Base-by-base conservation (phyloP, 2,888 invertebrate species). In the Plusia festucae region DNA sequence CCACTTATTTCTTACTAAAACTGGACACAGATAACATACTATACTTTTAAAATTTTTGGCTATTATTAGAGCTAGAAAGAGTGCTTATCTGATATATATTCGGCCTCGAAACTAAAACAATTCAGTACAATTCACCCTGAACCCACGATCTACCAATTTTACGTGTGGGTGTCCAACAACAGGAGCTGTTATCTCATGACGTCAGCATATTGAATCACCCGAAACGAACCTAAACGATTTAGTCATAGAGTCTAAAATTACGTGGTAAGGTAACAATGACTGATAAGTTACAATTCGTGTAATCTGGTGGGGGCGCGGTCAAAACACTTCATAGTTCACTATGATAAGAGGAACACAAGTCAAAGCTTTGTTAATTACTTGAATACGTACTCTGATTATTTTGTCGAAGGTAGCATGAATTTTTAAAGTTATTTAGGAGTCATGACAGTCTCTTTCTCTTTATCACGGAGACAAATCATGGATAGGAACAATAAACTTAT, bases 301-400 rank as follows among this genome's bases (percentile, higher is more conserved):
- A 56, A 78, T 79, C 79, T 46, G 55, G 0, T 59, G 76, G 79
- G 53, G 79, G 79, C 79, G 76, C 79, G 76, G 76, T 79, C 79
- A 75, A 73, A 74, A 56, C 76, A 74, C 65, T 68, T 51, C 58
- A 78, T 62, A 60, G 59, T 68, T 77, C 52, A 78, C 15, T 1
- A 18, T 9, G 75, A 73, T 78, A 73, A 74, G 30, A 15, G n/a
- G 52, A 30, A 24, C 56, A 62, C 53, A 52, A 9, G 24, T 20
- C 54, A 53, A 60, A 62, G 30, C 58, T 59, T 20, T 53, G 59
- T 56, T 59, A 53, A 52, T 56, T 34, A 30, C 13, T 40, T 34
- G n/a, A 27, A 16, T 13, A 18, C n/a, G n/a, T n/a, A n/a, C 40
- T 53, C 1, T 22, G 9, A 57, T 59, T 20, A 76, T 53, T 24